These are phyloP conservation scores for Leptopilina myrica DNA, from an alignment of 2,888 invertebrate species.

Conservation along the genomic window DNA sequence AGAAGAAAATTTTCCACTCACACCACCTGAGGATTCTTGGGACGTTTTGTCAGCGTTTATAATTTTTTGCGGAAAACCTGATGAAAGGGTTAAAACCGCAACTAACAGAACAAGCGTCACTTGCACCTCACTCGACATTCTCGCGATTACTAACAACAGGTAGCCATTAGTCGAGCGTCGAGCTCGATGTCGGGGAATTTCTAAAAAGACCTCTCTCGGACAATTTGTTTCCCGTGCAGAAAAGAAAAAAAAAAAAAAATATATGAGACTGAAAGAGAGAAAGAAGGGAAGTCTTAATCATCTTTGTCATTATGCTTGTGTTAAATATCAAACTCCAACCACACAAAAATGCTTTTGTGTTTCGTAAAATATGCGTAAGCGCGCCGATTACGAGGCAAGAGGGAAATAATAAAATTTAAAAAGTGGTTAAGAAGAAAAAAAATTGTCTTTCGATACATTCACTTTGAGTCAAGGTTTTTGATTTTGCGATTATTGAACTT, in stretches of 20 bases:
- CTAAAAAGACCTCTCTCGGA: slow-evolving; percentile 38
- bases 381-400: slow-evolving; percentile 19
- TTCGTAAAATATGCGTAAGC: slow-evolving; percentile 16
- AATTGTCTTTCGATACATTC: not conserved
- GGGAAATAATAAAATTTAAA: too few relatives aligned
- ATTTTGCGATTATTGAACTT: not conserved
- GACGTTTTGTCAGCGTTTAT: slow-evolving; percentile 43
- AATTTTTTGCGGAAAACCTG: slow-evolving; percentile 51
- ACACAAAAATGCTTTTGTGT: slow-evolving; percentile 26
- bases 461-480: slow-evolving; percentile 21
- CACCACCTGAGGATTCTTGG: slow-evolving; percentile 45
- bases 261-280: not conserved
- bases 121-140: slow-evolving; percentile 63
- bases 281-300: slow-evolving; percentile 42
- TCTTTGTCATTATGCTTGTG: slow-evolving; percentile 29
- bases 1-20: slow-evolving; percentile 45
- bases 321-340: slow-evolving; percentile 6
- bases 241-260: too few relatives aligned
- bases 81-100: slow-evolving; percentile 49
- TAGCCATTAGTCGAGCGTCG: slow-evolving; percentile 45
- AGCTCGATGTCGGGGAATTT: slow-evolving; percentile 35
- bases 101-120: slow-evolving; percentile 54
- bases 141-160: slow-evolving; percentile 59
- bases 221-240: slow-evolving; percentile 34
- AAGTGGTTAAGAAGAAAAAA: too few relatives aligned